These are phyloP conservation scores for Otis tarda DNA, from an alignment of 2,113 vertebrate genomes.

Conservation along the genomic window DNA sequence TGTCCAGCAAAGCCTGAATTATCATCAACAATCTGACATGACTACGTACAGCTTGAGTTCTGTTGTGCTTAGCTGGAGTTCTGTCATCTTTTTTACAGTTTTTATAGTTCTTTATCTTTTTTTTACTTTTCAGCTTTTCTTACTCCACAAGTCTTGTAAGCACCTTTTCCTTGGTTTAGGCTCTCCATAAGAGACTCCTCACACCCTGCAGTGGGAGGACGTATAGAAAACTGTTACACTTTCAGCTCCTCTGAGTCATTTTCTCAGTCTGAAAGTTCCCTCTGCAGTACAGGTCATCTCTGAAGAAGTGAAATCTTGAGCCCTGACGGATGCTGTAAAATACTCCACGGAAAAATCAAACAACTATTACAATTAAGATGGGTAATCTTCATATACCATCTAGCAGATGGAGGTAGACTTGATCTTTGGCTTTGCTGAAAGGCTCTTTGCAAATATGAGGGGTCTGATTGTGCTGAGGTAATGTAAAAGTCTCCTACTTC, in stretches of 20 bases:
- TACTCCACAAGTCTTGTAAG: neutral
- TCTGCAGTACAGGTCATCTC: neutral
- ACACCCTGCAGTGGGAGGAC: neutral
- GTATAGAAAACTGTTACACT: neutral
- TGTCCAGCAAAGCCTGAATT: slow-evolving; percentile 3
- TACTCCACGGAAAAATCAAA: neutral
- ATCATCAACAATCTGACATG: neutral
- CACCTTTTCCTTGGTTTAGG: neutral
- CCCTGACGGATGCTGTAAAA: neutral
- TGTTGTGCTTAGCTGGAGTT: neutral
- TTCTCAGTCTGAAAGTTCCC: neutral
- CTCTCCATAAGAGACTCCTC: neutral
- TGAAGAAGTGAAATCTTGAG: neutral
- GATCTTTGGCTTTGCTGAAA: neutral
- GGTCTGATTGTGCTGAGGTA: neutral
- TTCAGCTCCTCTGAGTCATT: neutral
- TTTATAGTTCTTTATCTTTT: neutral
- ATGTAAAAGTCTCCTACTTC: neutral
- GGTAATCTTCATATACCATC: neutral
- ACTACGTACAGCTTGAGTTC: neutral
- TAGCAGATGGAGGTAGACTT: neutral
- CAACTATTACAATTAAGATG: neutral
- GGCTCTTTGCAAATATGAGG: neutral
- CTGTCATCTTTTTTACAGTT: neutral
- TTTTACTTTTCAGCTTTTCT: neutral